phyloP scores from a whole-genome alignment of 2,113 vertebrate genomes.

The Xiphophorus hellerii region DNA sequence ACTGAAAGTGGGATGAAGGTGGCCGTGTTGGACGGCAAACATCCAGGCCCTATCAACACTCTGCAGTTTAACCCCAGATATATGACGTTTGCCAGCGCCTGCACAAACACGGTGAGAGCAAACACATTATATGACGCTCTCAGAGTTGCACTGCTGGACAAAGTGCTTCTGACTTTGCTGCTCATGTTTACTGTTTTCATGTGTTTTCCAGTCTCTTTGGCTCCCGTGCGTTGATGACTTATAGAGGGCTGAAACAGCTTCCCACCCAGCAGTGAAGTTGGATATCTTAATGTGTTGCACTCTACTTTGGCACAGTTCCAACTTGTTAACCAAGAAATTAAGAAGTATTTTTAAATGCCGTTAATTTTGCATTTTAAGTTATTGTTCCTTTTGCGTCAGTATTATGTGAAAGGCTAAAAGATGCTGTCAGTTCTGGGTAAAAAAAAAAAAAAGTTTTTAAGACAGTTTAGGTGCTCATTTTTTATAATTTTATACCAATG shows the following conservation, averaged over 20 bases:
- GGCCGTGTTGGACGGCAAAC: slow-evolving; percentile 95
- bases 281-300: neutral
- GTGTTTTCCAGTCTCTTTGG: slow-evolving; percentile 90
- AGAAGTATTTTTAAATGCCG: neutral
- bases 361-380: neutral
- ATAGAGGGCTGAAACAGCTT: slow-evolving; percentile 22
- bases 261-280: neutral
- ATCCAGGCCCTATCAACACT: slow-evolving; percentile 94
- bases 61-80: slow-evolving; percentile 98
- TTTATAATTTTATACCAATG: neutral
- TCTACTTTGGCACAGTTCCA: neutral
- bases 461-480: accelerated
- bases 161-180: neutral
- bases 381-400: slow-evolving; percentile 8
- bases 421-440: neutral
- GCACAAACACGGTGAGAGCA: slow-evolving; percentile 94
- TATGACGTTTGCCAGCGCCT: slow-evolving; percentile 98
- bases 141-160: neutral
- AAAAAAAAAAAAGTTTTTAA: neutral
- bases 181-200: neutral
- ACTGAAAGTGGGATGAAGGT: slow-evolving; percentile 98
- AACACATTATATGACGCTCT: neutral
- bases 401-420: neutral
- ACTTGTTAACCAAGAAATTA: neutral
- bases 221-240: slow-evolving; percentile 92